These are phyloP conservation scores for Mohoua ochrocephala DNA, from an alignment of 2,113 vertebrate genomes.

Conservation along the genomic window DNA sequence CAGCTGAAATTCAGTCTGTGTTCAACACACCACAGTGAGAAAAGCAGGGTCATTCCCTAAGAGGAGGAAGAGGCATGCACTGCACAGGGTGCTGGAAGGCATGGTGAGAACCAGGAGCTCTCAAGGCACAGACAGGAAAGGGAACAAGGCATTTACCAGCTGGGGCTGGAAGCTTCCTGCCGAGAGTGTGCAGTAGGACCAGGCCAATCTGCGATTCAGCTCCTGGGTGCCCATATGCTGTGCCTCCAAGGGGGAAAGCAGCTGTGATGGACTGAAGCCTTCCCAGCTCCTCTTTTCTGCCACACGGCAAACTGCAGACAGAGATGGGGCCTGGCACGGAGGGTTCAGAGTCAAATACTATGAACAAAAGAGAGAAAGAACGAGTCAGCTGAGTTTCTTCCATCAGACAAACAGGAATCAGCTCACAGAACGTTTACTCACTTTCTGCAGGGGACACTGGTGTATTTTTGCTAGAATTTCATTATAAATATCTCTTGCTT, in stretches of 20 bases:
- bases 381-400: neutral
- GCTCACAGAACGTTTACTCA: constrained; percentile 1
- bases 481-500: constrained; percentile 76
- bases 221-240: constrained; percentile 61
- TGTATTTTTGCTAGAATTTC: constrained; percentile 82
- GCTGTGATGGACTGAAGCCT: constrained; percentile 61
- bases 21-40: neutral
- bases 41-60: neutral
- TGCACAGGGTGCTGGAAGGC: neutral
- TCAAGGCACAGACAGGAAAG: neutral
- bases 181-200: constrained; percentile 64
- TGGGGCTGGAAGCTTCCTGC: constrained; percentile 43
- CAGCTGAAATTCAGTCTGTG: neutral
- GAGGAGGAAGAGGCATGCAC: neutral
- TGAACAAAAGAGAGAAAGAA: neutral
- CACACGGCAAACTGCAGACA: constrained; percentile 35
- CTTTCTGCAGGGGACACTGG: constrained; percentile 77
- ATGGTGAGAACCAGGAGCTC: neutral
- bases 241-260: constrained; percentile 65
- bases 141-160: neutral
- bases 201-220: constrained; percentile 74
- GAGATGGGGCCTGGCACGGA: constrained; percentile 48
- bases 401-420: neutral
- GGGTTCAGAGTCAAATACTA: constrained; percentile 67
- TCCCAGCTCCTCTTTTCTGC: constrained; percentile 63